Base-by-base conservation (phyloP, 2,797 vertebrate species). In the Artibeus lituratus region DNA sequence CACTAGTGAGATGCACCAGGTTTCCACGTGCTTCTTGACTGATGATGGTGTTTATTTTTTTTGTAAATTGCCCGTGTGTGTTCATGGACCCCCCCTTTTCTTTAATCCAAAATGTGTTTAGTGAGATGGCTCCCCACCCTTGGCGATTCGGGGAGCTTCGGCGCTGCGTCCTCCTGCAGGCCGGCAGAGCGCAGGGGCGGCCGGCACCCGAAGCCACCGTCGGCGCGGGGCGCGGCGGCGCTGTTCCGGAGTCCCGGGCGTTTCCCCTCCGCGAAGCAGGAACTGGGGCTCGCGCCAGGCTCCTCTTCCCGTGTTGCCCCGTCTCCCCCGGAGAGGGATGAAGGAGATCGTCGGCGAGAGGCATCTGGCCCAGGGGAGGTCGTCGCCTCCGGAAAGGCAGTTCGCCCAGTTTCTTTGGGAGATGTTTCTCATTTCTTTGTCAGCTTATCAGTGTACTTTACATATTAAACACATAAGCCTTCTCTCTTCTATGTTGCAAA, bases 151-250 rank as follows among this genome's bases (percentile, higher is more conserved):
- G 59, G 59, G 59, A 0, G 59, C 57, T 26, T 2, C 3, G 29
- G 59, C 26, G 29, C 59, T 3, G 59, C 59, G 2, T 16, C 29
- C 26, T 7, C 59, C 59, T 32, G 59, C 12, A 32, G 29, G 59
- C 59, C 2, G 10, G 26, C 59, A 7, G 59, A 15, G 59, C 59
- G 0, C 59, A 5, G 59, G 59, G 29, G 59, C 59, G 3, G 12
- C 59, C 59, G 1, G 59, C 59, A 0, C 59, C 0, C 29, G 11
- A 0, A 1, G 6, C 59, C 10, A 3, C 5, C 12, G 59, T 1
- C 29, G 7, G 59, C 59, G 59, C 59, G 0, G 29, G 59, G 57
- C 59, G 26, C 29, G 7, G 44, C 22, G 59, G 11, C 29, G 26
- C 59, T 2, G 59, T 32, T 32, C 26, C 59, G 62, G 29, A 15